A percentile compares a stretch with the other conserved stretches of the same genome.
Conservation (phyloP, 2,888 invertebrate species). For the Operophtera brumata region DNA sequence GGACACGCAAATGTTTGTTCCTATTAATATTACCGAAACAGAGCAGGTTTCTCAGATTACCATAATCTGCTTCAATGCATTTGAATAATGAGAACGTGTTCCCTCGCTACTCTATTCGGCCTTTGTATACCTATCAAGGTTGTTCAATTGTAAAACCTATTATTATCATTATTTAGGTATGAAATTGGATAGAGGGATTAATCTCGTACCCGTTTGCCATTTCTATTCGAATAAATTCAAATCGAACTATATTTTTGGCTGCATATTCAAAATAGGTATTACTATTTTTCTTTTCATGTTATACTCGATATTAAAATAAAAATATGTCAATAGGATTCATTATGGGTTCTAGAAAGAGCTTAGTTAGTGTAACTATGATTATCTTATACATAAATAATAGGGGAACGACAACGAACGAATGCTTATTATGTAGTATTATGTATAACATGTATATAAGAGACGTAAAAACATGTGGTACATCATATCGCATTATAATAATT, state of each 20-base stretch:
- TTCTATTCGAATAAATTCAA: conserved; percentile 28
- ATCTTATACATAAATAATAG: no score
- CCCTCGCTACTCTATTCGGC: conserved; percentile 54
- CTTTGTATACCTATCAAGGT: conserved; percentile 63
- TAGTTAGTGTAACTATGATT: no score
- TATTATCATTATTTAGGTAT: conserved; percentile 51
- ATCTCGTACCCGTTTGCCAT: conserved; percentile 35
- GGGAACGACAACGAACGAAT: no score
- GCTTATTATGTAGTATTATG: no score
- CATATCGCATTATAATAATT: conserved; percentile 47
- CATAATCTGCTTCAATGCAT: conserved; percentile 80
- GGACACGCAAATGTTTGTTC: conserved; percentile 62
- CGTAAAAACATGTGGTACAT: conserved; percentile 4
- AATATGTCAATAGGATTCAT: no score
- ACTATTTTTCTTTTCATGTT: no score
- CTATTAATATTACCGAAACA: conserved; percentile 77
- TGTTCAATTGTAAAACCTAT: conserved; percentile 65
- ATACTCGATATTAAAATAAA: no score
- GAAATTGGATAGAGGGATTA: conserved; percentile 43
- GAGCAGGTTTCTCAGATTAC: conserved; percentile 78
- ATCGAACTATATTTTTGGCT: not conserved
- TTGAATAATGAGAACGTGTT: conserved; percentile 79
- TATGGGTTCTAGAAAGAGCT: no score
- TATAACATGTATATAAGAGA: not conserved
- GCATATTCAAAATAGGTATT: no score